A percentile compares a stretch with the other conserved stretches of the same genome.
Conservation (phyloP, 2,113 vertebrate genomes). For the Epinephelus moara region DNA sequence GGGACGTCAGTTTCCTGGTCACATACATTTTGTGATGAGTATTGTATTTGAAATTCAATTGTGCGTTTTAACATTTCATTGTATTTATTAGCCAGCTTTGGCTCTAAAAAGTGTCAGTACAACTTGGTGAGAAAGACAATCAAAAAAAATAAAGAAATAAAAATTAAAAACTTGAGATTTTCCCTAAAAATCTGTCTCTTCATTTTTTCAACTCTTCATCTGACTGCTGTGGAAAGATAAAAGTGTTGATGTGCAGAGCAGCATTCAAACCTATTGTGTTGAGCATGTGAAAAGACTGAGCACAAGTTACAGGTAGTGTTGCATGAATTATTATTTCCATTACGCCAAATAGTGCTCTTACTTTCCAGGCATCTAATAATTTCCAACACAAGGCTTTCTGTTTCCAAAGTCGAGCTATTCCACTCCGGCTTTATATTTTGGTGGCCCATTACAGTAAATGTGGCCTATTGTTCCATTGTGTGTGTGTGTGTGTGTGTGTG, state of each 20-base stretch:
- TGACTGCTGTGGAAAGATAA: background rate
- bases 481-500: slow-evolving; percentile 11
- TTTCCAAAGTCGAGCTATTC: slow-evolving; percentile 70
- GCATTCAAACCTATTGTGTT: background rate
- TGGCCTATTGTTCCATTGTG: slow-evolving; percentile 76
- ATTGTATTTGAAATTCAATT: slow-evolving; percentile 91
- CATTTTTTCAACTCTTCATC: slow-evolving; percentile 61
- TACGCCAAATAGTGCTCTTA: slow-evolving; percentile 30
- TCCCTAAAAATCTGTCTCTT: slow-evolving; percentile 84
- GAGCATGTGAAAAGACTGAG: slow-evolving; percentile 15
- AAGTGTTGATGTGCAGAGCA: background rate
- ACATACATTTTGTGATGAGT: slow-evolving; percentile 84
- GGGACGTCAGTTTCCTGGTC: slow-evolving; percentile 81
- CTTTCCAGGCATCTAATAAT: slow-evolving; percentile 72
- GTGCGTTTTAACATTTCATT: slow-evolving; percentile 90
- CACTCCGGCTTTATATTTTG: slow-evolving; percentile 70
- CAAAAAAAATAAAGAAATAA: slow-evolving; percentile 86
- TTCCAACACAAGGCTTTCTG: slow-evolving; percentile 70
- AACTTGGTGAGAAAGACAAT: slow-evolving; percentile 94
- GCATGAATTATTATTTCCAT: slow-evolving; percentile 61
- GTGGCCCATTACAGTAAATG: slow-evolving; percentile 75
- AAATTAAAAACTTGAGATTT: slow-evolving; percentile 88
- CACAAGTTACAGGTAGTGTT: slow-evolving; percentile 51
- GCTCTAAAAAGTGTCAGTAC: slow-evolving; percentile 95
- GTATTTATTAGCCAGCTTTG: slow-evolving; percentile 98